Evolutionary conservation across 2,888 invertebrate genomes (phyloP).

Genomic region (Oconnorella tubifera): DNA sequence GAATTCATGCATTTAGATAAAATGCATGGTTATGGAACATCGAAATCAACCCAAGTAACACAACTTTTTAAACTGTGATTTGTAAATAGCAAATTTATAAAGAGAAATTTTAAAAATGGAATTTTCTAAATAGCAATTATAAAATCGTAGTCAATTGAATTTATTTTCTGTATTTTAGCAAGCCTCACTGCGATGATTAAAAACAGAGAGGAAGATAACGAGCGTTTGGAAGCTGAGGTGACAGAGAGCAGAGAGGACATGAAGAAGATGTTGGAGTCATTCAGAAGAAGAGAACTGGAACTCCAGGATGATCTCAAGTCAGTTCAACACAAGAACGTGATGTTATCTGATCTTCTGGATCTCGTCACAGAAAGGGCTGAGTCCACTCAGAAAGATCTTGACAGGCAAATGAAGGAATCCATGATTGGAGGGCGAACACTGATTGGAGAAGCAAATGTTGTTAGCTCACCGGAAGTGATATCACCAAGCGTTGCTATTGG

Average conservation of each 20-base stretch:
- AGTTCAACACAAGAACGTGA: slow-evolving; percentile 47
- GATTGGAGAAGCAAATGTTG: background rate
- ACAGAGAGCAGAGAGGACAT: slow-evolving; percentile 38
- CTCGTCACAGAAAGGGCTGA: slow-evolving; percentile 53
- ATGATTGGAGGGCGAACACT: background rate
- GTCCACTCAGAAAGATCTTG: slow-evolving; percentile 47
- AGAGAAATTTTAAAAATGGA: too few species aligned
- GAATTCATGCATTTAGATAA: too few species aligned
- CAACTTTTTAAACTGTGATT: too few species aligned
- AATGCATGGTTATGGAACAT: too few species aligned
- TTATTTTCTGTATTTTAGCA: too few species aligned
- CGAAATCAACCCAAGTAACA: too few species aligned
- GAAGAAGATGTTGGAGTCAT: slow-evolving; percentile 42
- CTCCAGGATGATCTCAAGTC: slow-evolving; percentile 46
- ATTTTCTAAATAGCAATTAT: too few species aligned
- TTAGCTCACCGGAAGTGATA: slow-evolving; percentile 37
- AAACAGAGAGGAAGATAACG: slow-evolving; percentile 66
- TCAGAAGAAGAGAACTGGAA: slow-evolving; percentile 42
- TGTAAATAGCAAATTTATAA: too few species aligned
- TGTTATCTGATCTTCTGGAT: slow-evolving; percentile 48
- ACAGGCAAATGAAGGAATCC: slow-evolving; percentile 34
- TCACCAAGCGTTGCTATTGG: slow-evolving; percentile 47
- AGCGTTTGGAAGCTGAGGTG: slow-evolving; percentile 61
- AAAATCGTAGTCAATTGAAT: too few species aligned
- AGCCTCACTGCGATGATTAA: too few species aligned